These are phyloP conservation scores for Sternotherus odoratus DNA, from an alignment of 2,797 vertebrate genomes.

Conservation along the genomic window DNA sequence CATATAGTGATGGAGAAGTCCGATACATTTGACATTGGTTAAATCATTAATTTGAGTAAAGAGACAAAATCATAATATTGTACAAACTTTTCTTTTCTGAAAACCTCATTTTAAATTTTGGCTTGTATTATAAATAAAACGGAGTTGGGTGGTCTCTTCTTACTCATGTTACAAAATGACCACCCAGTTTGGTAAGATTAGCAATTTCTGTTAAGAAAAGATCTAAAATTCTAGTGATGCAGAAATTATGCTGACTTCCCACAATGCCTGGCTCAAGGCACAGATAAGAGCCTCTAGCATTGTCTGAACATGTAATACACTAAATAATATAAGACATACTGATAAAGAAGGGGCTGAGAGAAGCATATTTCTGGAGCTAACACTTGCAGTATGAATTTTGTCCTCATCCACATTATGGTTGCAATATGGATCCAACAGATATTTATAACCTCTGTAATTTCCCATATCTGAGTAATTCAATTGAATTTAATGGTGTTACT, in stretches of 20 bases:
- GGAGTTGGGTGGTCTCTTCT: neutral
- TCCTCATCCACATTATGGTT: neutral
- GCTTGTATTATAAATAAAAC: neutral
- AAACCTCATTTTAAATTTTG: neutral
- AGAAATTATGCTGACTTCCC: neutral
- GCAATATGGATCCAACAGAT: neutral
- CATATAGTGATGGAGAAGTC: neutral
- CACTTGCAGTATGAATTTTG: neutral
- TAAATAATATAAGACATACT: neutral
- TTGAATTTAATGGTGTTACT: neutral
- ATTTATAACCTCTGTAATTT: neutral
- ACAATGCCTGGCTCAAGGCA: neutral
- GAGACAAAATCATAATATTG: neutral
- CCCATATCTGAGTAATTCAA: neutral
- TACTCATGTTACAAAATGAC: neutral
- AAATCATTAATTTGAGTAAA: conserved; percentile 10
- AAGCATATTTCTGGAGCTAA: neutral
- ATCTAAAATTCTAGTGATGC: neutral
- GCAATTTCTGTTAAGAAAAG: neutral
- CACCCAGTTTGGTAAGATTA: neutral
- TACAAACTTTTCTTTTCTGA: neutral
- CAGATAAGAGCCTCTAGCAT: neutral
- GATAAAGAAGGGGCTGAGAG: neutral
- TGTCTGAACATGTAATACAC: neutral
- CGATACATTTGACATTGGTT: neutral